Conservation (phyloP, 37 sponge, comb jelly and placozoan species). For the Diacarnus erythraeanus region DNA sequence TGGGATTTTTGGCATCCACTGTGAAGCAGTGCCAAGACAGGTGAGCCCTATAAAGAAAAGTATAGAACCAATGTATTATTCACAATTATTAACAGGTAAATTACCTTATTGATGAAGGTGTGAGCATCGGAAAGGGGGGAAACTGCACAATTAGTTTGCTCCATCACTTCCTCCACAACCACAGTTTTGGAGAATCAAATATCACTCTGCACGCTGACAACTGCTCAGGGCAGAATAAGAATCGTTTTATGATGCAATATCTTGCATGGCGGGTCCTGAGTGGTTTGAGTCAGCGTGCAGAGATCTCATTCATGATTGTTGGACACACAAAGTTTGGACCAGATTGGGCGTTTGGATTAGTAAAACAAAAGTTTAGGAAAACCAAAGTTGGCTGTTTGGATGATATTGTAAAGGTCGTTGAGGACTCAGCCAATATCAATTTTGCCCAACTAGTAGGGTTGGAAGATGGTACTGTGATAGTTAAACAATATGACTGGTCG, state of each 20-base stretch:
- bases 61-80: neutral
- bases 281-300: neutral
- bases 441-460: slow-evolving; percentile 36
- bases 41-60: slow-evolving; percentile 7
- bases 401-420: slow-evolving; percentile 28
- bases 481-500: neutral
- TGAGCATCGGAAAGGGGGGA: neutral
- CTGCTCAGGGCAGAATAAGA: slow-evolving; percentile 16
- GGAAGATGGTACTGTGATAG: slow-evolving; percentile 3
- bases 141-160: neutral
- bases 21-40: slow-evolving; percentile 32
- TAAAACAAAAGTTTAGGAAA: slow-evolving; percentile 7
- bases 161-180: neutral
- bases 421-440: slow-evolving; percentile 25
- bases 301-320: slow-evolving; percentile 18
- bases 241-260: slow-evolving; percentile 25
- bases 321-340: slow-evolving; percentile 47
- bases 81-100: no score
- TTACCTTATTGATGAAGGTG: slow-evolving; percentile 34
- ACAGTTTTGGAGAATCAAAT: neutral
- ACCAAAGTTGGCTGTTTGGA: slow-evolving; percentile 21
- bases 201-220: neutral
- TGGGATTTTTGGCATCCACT: neutral
- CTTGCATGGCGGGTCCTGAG: neutral
- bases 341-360: slow-evolving; percentile 42